A percentile compares a stretch with the other conserved stretches of the same genome.
Conservation (phyloP, 1,140 invertebrate genomes). For the Drosophila santomea region DNA sequence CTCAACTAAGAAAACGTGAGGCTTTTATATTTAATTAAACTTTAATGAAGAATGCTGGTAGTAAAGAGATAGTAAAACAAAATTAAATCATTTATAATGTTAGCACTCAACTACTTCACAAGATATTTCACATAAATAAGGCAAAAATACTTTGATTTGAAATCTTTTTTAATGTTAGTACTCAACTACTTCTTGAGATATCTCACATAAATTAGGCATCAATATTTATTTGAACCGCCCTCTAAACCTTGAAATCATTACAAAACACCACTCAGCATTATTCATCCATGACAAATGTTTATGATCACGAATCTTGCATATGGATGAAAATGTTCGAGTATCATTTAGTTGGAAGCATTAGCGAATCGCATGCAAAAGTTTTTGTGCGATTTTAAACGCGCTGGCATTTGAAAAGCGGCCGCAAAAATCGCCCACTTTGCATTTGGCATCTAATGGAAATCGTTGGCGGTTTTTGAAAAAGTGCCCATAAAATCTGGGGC, state of each 20-base stretch:
- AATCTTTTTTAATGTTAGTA: background rate
- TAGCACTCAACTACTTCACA: no score
- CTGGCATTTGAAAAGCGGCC: conserved; percentile 36
- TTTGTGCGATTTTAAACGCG: conserved; percentile 34
- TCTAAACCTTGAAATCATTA: conserved; percentile 25
- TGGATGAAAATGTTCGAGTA: conserved; percentile 27
- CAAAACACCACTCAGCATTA: conserved; percentile 20
- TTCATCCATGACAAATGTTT: conserved; percentile 38
- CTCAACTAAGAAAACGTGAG: background rate
- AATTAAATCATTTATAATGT: background rate
- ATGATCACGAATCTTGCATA: conserved; percentile 37
- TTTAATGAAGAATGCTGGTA: background rate
- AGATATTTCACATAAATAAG: conserved; percentile 1
- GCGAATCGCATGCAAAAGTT: conserved; percentile 35
- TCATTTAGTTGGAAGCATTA: conserved; percentile 40
- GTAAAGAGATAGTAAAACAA: background rate
- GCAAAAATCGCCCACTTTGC: conserved; percentile 48
- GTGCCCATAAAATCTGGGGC: conserved; percentile 1
- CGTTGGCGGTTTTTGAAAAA: conserved; percentile 3
- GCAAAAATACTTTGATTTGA: no score
- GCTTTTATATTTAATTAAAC: background rate
- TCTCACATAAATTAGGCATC: background rate
- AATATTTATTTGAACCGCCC: background rate
- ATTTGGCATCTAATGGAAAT: conserved; percentile 20
- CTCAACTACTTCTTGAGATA: background rate